A percentile compares a stretch with the other conserved stretches of the same genome.
These are phyloP conservation scores for Bombus pyrosoma DNA, from an alignment of 1,140 invertebrate genomes.

Conservation along the genomic window DNA sequence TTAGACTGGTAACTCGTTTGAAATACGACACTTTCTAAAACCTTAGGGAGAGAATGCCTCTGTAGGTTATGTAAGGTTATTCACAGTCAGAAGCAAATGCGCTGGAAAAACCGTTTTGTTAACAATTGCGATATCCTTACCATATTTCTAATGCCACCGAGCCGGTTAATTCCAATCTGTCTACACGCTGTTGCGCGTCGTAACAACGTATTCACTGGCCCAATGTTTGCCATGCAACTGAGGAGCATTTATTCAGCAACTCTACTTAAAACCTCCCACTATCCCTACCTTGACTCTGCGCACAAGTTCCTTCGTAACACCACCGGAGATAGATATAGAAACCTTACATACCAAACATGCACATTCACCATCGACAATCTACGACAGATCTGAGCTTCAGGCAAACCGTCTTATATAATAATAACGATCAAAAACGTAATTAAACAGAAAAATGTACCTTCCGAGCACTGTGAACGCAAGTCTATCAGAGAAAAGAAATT, in stretches of 20 bases:
- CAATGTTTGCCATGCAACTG: neutral
- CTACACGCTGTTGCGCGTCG: no score
- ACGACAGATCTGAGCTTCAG: conserved; percentile 1
- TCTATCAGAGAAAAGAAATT: neutral
- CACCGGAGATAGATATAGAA: neutral
- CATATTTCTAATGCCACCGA: neutral
- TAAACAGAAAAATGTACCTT: neutral
- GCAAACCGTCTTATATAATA: conserved; percentile 11
- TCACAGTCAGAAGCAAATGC: no score
- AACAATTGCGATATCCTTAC: conserved; percentile 8
- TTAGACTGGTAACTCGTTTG: neutral
- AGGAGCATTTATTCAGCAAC: conserved; percentile 19
- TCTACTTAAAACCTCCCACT: conserved; percentile 29
- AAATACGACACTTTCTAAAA: neutral
- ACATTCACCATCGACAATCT: neutral
- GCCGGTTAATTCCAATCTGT: neutral
- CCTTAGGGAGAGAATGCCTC: neutral
- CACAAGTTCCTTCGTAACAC: neutral
- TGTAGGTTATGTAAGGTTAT: neutral
- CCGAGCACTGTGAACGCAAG: neutral
- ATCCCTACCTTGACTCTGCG: conserved; percentile 19
- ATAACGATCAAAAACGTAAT: neutral
- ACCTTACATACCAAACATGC: neutral
- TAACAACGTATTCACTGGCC: neutral
- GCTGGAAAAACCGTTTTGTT: no score